Conservation (phyloP, 2,113 vertebrate genomes). For the Poecile atricapillus region DNA sequence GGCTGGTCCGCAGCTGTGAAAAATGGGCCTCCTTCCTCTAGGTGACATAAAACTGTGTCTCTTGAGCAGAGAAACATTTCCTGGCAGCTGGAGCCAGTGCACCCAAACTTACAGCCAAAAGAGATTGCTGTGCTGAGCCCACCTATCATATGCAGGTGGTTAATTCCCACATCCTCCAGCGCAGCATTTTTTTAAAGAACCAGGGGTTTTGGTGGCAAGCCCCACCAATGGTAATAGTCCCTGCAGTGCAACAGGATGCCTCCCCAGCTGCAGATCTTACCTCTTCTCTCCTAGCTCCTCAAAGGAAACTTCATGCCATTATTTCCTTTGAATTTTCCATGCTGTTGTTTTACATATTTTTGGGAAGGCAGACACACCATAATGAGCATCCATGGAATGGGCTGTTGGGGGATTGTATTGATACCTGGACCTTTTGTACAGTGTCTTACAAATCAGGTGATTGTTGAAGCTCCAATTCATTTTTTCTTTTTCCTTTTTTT, state of each 20-base stretch:
- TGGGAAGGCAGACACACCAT: not conserved
- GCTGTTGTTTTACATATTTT: not conserved
- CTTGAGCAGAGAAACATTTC: not conserved
- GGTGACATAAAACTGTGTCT: not conserved
- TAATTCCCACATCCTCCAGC: not conserved
- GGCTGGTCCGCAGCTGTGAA: not conserved
- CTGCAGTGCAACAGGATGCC: accelerated
- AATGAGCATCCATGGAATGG: not conserved
- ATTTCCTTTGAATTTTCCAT: not conserved
- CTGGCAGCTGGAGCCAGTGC: not conserved
- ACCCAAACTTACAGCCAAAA: not conserved
- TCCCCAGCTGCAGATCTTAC: not conserved
- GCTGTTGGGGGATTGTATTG: not conserved
- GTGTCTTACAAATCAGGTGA: not conserved
- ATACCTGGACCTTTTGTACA: not conserved
- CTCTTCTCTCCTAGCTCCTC: not conserved
- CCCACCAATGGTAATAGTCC: accelerated
- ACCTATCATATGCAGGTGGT: accelerated
- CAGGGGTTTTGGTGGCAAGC: not conserved
- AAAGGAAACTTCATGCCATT: not conserved
- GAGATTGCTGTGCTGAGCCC: accelerated
- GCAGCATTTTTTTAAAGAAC: not conserved
- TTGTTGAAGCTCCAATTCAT: not conserved
- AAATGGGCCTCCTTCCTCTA: not conserved
- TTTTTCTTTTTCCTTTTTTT: not conserved